phyloP scores from a whole-genome alignment of 2,797 vertebrate genomes.

The Enteromius radiatus region DNA sequence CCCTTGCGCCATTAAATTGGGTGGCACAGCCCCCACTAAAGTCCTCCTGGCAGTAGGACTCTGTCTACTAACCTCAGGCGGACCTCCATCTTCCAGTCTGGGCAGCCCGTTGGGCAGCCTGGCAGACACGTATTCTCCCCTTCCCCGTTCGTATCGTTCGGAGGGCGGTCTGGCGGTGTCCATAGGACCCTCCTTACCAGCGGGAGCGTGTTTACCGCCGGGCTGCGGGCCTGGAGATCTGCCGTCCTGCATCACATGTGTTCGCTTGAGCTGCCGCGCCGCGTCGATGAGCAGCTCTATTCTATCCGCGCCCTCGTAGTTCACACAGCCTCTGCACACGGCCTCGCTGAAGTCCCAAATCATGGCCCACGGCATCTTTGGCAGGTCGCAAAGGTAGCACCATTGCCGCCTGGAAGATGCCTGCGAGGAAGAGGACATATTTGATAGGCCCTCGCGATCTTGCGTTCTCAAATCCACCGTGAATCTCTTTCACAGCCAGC shows the following conservation, averaged over 20 bases:
- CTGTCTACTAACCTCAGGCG: conserved; percentile 78
- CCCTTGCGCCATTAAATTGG: conserved; percentile 79
- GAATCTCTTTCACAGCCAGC: conserved; percentile 28
- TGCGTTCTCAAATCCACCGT: conserved; percentile 57
- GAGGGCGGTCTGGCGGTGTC: conserved; percentile 73
- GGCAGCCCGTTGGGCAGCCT: conserved; percentile 86
- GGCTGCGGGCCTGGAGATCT: conserved; percentile 84
- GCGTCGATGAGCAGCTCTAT: conserved; percentile 88
- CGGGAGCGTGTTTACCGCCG: conserved; percentile 77
- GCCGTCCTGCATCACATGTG: conserved; percentile 85
- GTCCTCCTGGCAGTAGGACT: conserved; percentile 81
- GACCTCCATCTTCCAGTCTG: conserved; percentile 78
- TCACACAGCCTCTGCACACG: conserved; percentile 91
- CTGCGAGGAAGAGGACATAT: conserved; percentile 79
- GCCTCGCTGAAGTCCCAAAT: conserved; percentile 94
- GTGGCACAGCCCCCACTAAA: conserved; percentile 81
- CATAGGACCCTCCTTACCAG: conserved; percentile 65
- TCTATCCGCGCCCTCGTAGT: conserved; percentile 89
- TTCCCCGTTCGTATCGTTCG: conserved; percentile 73
- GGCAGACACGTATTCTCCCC: conserved; percentile 75
- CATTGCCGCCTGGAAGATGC: conserved; percentile 87
- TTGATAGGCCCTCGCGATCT: conserved; percentile 61
- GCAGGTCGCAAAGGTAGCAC: conserved; percentile 92
- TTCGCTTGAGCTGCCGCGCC: conserved; percentile 85
- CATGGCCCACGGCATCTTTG: conserved; percentile 92